Evolutionary conservation across 1,140 invertebrate species (phyloP).

Genomic region (Panagrolaimus sp.): DNA sequence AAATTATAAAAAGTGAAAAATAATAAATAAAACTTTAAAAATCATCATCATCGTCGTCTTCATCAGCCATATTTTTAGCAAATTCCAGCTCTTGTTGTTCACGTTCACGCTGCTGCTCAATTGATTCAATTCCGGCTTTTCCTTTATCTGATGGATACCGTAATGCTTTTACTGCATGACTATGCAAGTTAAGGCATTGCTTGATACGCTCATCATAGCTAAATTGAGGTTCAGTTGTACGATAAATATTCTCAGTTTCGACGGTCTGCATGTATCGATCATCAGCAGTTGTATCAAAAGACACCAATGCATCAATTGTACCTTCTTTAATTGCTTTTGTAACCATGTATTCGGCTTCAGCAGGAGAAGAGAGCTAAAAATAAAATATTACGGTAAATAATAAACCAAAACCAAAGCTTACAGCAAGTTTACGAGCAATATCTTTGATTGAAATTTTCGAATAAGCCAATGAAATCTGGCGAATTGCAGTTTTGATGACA

Average conservation of each 20-base stretch:
- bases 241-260: conserved; percentile 70
- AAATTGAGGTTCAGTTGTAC: conserved; percentile 86
- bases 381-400: background rate
- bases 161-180: conserved; percentile 96
- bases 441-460: conserved; percentile 89
- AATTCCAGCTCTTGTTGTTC: conserved; percentile 40
- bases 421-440: conserved; percentile 78
- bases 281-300: conserved; percentile 71
- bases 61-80: conserved; percentile 38
- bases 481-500: conserved; percentile 96
- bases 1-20: no score
- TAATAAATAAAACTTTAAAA: no score
- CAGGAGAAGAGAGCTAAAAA: conserved; percentile 74
- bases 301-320: conserved; percentile 89
- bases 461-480: conserved; percentile 92
- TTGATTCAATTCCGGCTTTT: conserved; percentile 33
- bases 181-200: conserved; percentile 94
- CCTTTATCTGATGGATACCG: conserved; percentile 97
- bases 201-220: conserved; percentile 96
- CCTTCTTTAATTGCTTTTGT: conserved; percentile 98
- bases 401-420: no score
- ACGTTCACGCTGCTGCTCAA: conserved; percentile 46
- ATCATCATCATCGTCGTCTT: conserved; percentile 28
- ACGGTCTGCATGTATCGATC: conserved; percentile 93
- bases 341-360: conserved; percentile 98